Percentiles rank a stretch among this genome's conserved stretches.
Evolutionary conservation across 2,888 invertebrate genomes (phyloP).

Genomic region (Cybosia mesomella): DNA sequence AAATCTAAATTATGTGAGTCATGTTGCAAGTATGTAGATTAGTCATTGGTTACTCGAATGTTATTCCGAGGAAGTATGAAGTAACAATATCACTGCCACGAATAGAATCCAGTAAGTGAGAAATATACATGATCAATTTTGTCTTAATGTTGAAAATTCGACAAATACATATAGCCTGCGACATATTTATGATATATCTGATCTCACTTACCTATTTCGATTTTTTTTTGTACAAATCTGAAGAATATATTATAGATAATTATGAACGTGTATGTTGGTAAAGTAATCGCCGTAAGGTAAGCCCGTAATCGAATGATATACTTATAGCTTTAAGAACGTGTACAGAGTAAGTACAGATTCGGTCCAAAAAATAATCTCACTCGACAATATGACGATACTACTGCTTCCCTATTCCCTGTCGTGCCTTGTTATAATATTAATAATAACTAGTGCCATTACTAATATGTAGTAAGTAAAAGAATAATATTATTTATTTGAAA

Average conservation of each 20-base stretch:
- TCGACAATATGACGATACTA: conserved; percentile 35
- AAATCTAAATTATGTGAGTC: conserved; percentile 22
- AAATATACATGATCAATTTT: conserved; percentile 14
- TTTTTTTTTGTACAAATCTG: conserved; percentile 18
- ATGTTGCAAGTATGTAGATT: conserved; percentile 20
- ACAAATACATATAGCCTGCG: conserved; percentile 26
- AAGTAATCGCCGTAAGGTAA: too few relatives aligned
- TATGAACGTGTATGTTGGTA: conserved; percentile 22
- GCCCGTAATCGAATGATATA: conserved; percentile 24
- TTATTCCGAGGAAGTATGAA: conserved; percentile 20
- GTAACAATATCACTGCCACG: conserved; percentile 46
- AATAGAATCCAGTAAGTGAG: conserved; percentile 24
- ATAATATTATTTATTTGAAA: conserved; percentile 55
- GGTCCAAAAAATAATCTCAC: conserved; percentile 34
- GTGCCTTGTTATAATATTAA: conserved; percentile 69
- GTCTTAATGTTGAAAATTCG: conserved; percentile 12
- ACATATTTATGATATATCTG: conserved; percentile 23
- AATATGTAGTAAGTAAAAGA: conserved; percentile 59
- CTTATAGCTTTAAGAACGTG: conserved; percentile 25
- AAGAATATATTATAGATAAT: conserved; percentile 23
- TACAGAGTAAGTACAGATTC: conserved; percentile 21
- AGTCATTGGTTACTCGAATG: conserved; percentile 14
- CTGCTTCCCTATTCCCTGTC: conserved; percentile 49
- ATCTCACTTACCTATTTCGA: conserved; percentile 31
- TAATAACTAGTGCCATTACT: conserved; percentile 79